These are phyloP conservation scores for Etia nguti DNA, from an alignment of 2,113 vertebrate genomes.

Conservation along the genomic window DNA sequence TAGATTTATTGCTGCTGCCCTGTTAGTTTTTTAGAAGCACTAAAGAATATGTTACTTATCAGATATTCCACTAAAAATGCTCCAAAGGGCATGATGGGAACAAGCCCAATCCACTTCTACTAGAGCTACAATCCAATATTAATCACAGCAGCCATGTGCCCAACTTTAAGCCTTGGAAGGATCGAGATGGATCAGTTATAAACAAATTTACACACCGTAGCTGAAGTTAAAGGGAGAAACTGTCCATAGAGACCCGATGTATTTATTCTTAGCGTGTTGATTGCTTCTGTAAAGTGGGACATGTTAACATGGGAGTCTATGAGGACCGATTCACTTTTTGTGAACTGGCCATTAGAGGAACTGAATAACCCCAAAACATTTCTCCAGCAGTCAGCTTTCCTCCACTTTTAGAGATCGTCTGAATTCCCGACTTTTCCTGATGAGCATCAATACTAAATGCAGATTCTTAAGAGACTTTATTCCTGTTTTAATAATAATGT, in stretches of 20 bases:
- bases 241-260: accelerated
- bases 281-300: not conserved
- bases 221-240: not conserved
- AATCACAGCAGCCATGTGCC: not conserved
- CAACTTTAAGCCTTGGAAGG: not conserved
- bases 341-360: not conserved
- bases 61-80: not conserved
- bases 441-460: not conserved
- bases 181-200: not conserved
- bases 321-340: not conserved
- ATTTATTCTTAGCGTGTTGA: not conserved
- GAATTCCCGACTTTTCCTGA: not conserved
- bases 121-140: not conserved
- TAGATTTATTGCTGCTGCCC: not conserved
- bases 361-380: not conserved
- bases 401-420: not conserved
- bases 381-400: not conserved
- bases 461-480: accelerated
- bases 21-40: not conserved
- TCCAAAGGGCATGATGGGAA: not conserved
- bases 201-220: not conserved
- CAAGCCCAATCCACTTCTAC: not conserved
- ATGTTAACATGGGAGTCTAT: not conserved
- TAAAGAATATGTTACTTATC: not conserved
- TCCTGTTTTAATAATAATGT: too few species aligned